These are phyloP conservation scores for Nesidiocoris tenuis DNA, from an alignment of 2,888 invertebrate genomes.

Conservation along the genomic window DNA sequence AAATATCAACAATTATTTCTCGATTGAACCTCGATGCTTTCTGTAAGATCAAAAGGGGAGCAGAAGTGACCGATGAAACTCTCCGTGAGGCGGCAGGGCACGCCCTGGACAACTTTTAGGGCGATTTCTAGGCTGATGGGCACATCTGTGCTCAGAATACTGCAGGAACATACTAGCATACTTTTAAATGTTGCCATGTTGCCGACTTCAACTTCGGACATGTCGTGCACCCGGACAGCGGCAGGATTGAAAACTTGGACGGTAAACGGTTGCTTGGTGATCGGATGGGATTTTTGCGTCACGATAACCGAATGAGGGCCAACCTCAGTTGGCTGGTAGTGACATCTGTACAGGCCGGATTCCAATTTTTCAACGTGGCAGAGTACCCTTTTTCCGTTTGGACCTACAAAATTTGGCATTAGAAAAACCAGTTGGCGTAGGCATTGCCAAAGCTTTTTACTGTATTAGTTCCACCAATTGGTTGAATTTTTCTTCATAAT, in stretches of 20 bases:
- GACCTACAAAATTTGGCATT: slow-evolving; percentile 56
- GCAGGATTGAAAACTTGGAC: slow-evolving; percentile 79
- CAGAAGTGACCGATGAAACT: no score
- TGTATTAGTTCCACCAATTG: no score
- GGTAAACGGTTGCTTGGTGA: slow-evolving; percentile 64
- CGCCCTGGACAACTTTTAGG: no score
- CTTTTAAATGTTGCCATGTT: slow-evolving; percentile 77
- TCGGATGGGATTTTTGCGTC: slow-evolving; percentile 61
- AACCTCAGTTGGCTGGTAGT: slow-evolving; percentile 73
- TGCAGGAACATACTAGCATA: no score
- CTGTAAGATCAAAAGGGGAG: no score
- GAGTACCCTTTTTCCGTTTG: slow-evolving; percentile 58
- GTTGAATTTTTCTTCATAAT: not conserved
- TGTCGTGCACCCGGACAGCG: slow-evolving; percentile 69
- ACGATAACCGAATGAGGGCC: slow-evolving; percentile 73
- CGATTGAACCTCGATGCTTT: not conserved
- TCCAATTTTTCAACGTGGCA: slow-evolving; percentile 68
- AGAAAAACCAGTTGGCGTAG: no score
- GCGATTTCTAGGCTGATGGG: no score
- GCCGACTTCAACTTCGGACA: slow-evolving; percentile 76
- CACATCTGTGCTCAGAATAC: no score
- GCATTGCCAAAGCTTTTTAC: no score
- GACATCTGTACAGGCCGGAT: slow-evolving; percentile 66
- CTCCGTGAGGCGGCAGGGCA: no score
- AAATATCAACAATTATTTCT: not conserved